Evolutionary conservation across 2,113 vertebrate genomes (phyloP).

Genomic region (Serinus canaria): DNA sequence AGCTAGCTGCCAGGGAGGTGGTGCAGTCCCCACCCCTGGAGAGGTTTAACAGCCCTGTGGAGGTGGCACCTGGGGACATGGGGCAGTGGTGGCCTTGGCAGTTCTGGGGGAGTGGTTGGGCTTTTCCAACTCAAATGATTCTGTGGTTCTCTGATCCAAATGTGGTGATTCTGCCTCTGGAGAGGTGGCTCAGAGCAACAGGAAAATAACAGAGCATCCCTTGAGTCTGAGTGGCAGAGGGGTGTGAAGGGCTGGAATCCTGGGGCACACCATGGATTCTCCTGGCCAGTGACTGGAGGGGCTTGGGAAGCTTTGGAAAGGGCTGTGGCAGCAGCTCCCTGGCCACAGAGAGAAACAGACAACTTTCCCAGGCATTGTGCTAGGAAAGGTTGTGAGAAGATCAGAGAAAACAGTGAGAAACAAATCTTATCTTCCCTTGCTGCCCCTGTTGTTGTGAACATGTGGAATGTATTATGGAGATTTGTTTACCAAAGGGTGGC

Average conservation of each 20-base stretch:
- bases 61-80: background rate
- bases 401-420: background rate
- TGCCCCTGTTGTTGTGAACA: background rate
- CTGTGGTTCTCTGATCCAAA: background rate
- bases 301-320: background rate
- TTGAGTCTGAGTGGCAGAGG: background rate
- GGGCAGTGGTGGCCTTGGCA: background rate
- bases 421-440: background rate
- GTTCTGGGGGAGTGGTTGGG: background rate
- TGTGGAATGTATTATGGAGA: background rate
- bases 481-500: background rate
- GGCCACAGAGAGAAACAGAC: background rate
- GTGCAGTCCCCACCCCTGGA: background rate
- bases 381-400: background rate
- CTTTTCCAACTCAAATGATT: background rate
- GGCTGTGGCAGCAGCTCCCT: background rate
- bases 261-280: background rate
- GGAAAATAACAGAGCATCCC: background rate
- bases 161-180: background rate
- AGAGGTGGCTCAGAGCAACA: background rate
- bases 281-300: background rate
- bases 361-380: background rate
- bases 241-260: background rate
- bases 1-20: background rate
- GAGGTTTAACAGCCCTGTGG: background rate